Percentiles rank a stretch among this genome's conserved stretches.
phyloP scores from a whole-genome alignment of 2,797 vertebrate species.

The Pangasius sanitwongsei region DNA sequence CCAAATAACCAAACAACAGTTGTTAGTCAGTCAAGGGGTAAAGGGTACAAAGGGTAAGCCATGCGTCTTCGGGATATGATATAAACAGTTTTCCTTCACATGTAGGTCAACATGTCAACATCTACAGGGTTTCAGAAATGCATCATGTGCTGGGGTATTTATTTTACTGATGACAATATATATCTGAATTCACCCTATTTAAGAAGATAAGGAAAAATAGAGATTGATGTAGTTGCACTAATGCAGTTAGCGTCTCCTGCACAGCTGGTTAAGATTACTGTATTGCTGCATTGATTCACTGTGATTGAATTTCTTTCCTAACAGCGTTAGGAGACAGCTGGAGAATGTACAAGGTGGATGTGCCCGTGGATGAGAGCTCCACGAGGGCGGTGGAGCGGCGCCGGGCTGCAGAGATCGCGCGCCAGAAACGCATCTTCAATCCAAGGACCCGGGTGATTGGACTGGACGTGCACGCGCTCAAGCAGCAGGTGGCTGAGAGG shows the following conservation, averaged over 20 bases:
- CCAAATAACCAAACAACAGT: too few species aligned
- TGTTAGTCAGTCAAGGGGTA: too few species aligned
- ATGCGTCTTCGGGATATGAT: too few species aligned
- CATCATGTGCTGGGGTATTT: neutral
- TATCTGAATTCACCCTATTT: neutral
- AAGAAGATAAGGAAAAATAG: neutral
- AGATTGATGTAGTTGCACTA: neutral
- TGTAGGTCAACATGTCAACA: neutral
- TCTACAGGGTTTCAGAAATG: neutral
- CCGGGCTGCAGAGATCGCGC: conserved; percentile 66
- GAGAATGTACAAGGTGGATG: conserved; percentile 70
- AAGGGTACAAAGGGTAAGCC: too few species aligned
- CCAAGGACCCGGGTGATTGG: conserved; percentile 71
- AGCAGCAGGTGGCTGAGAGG: conserved; percentile 70
- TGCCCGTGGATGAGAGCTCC: conserved; percentile 58
- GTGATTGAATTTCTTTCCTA: neutral
- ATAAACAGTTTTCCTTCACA: neutral
- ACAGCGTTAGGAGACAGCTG: neutral
- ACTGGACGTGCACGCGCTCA: conserved; percentile 66
- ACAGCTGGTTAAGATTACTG: neutral
- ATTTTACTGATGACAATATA: too few species aligned
- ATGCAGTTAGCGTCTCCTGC: neutral
- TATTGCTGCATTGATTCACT: neutral
- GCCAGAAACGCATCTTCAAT: conserved; percentile 71
- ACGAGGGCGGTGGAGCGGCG: conserved; percentile 62